Conservation (phyloP, 1,140 invertebrate genomes). For the Trigoniulus corallinus region DNA sequence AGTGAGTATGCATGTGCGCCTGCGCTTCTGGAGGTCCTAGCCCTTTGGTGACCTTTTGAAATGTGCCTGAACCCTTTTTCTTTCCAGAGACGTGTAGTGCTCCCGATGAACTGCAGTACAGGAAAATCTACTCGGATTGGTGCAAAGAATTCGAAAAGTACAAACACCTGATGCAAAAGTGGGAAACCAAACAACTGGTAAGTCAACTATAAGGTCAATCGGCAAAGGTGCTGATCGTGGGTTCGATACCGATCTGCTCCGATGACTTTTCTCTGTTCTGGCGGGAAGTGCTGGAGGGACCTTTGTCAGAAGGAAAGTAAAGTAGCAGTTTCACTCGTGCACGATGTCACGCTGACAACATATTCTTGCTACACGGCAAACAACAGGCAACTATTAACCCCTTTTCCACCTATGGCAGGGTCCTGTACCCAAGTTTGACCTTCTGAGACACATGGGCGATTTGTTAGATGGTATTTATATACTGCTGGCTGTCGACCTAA, state of each 20-base stretch:
- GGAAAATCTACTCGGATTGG: constrained; percentile 92
- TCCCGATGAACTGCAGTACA: constrained; percentile 53
- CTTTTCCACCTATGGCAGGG: too few relatives aligned
- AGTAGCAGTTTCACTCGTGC: too few relatives aligned
- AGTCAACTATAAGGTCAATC: constrained; percentile 24
- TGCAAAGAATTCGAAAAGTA: constrained; percentile 93
- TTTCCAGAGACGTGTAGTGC: constrained; percentile 20
- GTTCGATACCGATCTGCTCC: background rate
- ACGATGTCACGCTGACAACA: too few relatives aligned
- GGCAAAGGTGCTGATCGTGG: background rate
- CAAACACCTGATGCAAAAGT: constrained; percentile 83
- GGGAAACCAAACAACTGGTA: constrained; percentile 86
- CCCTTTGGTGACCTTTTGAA: background rate
- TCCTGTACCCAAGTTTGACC: too few relatives aligned
- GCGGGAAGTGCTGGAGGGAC: background rate
- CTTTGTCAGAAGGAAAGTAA: too few relatives aligned
- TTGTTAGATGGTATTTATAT: too few relatives aligned
- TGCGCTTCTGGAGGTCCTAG: background rate
- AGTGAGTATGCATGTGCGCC: constrained; percentile 14
- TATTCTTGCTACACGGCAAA: too few relatives aligned
- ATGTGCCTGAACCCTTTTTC: background rate
- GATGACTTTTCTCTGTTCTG: constrained; percentile 1
- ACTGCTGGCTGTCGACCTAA: too few relatives aligned
- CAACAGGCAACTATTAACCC: too few relatives aligned
- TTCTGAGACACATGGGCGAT: too few relatives aligned